phyloP scores from a whole-genome alignment of 2,888 invertebrate genomes.

The Mystacides longicornis region DNA sequence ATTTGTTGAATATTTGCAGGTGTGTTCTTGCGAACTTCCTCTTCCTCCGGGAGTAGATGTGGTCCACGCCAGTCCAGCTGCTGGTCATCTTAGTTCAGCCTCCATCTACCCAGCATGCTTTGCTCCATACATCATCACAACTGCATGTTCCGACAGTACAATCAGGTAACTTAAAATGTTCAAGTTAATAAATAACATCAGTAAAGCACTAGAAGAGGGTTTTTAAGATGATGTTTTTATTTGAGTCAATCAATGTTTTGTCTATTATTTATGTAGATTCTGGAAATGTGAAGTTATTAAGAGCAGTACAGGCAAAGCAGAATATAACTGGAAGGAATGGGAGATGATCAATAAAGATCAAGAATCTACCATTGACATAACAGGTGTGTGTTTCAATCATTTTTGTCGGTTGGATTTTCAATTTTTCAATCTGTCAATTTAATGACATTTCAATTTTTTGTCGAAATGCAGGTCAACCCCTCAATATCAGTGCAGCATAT shows the following conservation, averaged over 20 bases:
- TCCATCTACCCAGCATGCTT: slow-evolving; percentile 99
- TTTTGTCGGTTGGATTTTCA: slow-evolving; percentile 5
- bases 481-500: slow-evolving; percentile 95
- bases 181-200: neutral
- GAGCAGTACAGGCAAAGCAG: slow-evolving; percentile 40
- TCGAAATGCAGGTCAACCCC: slow-evolving; percentile 59
- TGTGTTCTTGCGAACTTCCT: slow-evolving; percentile 80
- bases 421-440: neutral
- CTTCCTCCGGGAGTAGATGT: slow-evolving; percentile 88
- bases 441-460: neutral
- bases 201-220: too few relatives aligned
- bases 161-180: slow-evolving; percentile 50
- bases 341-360: slow-evolving; percentile 73
- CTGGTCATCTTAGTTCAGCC: slow-evolving; percentile 94
- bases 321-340: slow-evolving; percentile 82
- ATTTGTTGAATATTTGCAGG: slow-evolving; percentile 36
- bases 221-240: too few relatives aligned
- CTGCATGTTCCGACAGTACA: slow-evolving; percentile 91
- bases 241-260: too few relatives aligned
- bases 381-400: slow-evolving; percentile 48
- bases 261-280: slow-evolving; percentile 50
- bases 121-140: slow-evolving; percentile 92
- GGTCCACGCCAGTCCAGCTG: slow-evolving; percentile 88
- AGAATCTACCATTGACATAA: slow-evolving; percentile 61
- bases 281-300: slow-evolving; percentile 72